Conservation (phyloP, 2,888 invertebrate genomes). For the Chrysodeixis includens region DNA sequence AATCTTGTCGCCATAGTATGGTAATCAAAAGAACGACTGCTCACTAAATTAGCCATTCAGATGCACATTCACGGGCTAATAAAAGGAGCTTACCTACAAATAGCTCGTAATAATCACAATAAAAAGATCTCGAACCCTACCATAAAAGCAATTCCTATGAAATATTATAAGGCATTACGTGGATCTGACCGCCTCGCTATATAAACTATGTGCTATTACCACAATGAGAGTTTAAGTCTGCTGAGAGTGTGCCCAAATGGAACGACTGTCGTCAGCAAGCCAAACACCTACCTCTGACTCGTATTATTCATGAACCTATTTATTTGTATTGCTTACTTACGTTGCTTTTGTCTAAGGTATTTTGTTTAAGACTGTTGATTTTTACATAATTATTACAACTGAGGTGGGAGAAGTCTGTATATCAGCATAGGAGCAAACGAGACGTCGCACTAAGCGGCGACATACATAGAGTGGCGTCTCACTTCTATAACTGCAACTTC, state of each 20-base stretch:
- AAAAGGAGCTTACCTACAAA: conserved; percentile 51
- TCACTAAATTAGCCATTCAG: not conserved
- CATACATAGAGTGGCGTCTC: too few relatives aligned
- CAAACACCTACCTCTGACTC: conserved; percentile 70
- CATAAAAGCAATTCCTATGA: conserved; percentile 73
- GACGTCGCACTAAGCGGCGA: not conserved
- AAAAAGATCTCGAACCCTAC: conserved; percentile 60
- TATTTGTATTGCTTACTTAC: conserved; percentile 86
- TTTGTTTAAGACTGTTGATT: conserved; percentile 35
- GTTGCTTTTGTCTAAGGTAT: conserved; percentile 64
- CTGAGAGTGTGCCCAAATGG: conserved; percentile 74
- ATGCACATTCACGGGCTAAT: conserved; percentile 1
- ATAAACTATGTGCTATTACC: conserved; percentile 84
- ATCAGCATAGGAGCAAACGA: not conserved
- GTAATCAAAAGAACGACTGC: not conserved
- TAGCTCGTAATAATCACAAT: conserved; percentile 59
- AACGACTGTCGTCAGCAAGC: conserved; percentile 72
- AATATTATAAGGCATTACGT: conserved; percentile 77
- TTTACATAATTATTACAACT: conserved; percentile 41
- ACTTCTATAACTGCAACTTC: too few relatives aligned
- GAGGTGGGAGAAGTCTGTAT: not conserved
- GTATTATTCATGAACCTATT: conserved; percentile 87
- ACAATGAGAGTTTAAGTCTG: conserved; percentile 86
- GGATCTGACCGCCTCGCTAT: conserved; percentile 71
- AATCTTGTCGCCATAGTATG: not conserved